Percentiles rank a stretch among this genome's conserved stretches.
Conservation (phyloP, 2,113 vertebrate genomes). For the Calidris pygmaea region DNA sequence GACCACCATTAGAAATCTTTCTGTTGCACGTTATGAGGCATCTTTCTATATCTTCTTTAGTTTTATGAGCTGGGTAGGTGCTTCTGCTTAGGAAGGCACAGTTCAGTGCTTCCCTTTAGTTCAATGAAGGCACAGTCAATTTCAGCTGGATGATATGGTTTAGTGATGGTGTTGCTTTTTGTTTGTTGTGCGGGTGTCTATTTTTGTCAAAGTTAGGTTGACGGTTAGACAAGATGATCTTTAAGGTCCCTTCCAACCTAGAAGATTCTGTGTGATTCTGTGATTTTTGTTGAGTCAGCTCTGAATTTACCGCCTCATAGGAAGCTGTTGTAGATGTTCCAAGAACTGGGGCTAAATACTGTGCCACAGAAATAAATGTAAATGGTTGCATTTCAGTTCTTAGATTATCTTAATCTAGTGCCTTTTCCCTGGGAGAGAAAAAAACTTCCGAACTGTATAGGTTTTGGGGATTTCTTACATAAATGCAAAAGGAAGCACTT, state of each 20-base stretch:
- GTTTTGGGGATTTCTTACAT: not conserved
- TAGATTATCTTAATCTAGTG: not conserved
- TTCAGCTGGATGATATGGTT: not conserved
- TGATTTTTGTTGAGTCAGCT: constrained; percentile 38
- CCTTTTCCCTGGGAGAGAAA: not conserved
- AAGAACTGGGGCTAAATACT: constrained; percentile 17
- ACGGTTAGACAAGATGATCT: no score
- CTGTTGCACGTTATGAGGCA: not conserved
- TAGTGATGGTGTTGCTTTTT: no score
- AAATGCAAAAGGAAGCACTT: not conserved
- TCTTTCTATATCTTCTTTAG: not conserved
- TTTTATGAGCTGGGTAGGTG: not conserved
- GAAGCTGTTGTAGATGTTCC: constrained; percentile 19
- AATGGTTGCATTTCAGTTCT: not conserved
- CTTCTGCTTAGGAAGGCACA: not conserved
- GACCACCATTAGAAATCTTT: not conserved
- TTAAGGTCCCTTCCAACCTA: no score
- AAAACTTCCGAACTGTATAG: not conserved
- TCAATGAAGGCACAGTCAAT: not conserved
- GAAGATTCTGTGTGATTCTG: no score
- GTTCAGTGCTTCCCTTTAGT: not conserved
- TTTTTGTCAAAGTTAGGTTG: no score
- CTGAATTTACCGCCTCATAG: not conserved
- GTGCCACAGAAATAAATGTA: not conserved
- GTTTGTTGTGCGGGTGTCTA: no score